Evolutionary conservation across 1,140 invertebrate species (phyloP).

Genomic region (Drosophila murphyi): DNA sequence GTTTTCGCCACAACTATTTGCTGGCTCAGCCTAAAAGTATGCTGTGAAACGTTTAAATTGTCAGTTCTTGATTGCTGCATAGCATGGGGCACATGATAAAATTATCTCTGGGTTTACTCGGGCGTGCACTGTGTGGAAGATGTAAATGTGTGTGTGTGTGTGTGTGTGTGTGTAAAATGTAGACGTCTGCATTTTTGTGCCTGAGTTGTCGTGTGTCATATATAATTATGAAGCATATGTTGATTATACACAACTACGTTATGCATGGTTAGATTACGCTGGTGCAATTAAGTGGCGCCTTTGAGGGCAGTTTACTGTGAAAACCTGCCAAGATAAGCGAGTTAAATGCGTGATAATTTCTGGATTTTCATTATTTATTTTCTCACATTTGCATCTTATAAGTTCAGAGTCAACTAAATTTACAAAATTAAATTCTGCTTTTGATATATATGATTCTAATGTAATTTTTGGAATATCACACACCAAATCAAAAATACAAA

Average conservation of each 20-base stretch:
- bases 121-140: background rate
- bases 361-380: conserved; percentile 20
- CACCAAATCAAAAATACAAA: conserved; percentile 32
- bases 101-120: conserved; percentile 5
- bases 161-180: conserved; percentile 8
- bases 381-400: conserved; percentile 15
- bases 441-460: conserved; percentile 43
- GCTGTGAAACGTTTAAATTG: conserved; percentile 9
- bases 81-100: conserved; percentile 8
- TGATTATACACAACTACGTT: background rate
- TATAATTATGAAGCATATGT: conserved; percentile 5
- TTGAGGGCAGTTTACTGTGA: background rate
- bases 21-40: conserved; percentile 12
- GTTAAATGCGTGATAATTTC: background rate
- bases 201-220: conserved; percentile 3
- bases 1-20: background rate
- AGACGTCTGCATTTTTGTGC: background rate
- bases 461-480: conserved; percentile 69
- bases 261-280: background rate
- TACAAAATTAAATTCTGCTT: conserved; percentile 34
- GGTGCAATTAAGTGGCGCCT: conserved; percentile 2
- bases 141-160: conserved; percentile 1
- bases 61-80: conserved; percentile 1
- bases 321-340: background rate
- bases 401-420: conserved; percentile 35